Evolutionary conservation across 1,140 invertebrate species (phyloP), one percentile per base, ranked within the genome.

Genomic region (Contarinia nasturtii): DNA sequence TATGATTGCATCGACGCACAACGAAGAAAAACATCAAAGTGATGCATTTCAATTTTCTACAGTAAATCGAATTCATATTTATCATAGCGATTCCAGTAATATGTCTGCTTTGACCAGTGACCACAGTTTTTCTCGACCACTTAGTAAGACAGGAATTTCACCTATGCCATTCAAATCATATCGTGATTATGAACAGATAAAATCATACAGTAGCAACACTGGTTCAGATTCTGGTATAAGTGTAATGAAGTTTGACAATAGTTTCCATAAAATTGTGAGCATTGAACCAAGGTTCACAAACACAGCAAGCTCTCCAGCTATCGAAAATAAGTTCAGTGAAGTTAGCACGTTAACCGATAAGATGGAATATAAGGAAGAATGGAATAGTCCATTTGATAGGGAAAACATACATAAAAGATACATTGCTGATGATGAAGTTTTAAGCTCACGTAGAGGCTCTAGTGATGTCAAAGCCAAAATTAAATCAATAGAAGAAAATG

Each of bases 91-190:
- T 40, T 57, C 56, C 21, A 59, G 57, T 27, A 47, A 55, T 38
- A 57, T 63, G 36, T 68, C 66, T 19, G 62, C 67, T 7, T 51
- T 53, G 15, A 67, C 65, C n/a, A 27, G 27, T 27, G 70, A 71
- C 43, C 65, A 64, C 44, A 71, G 68, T 57, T 51, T 55, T 7
- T 69, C 68, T n/a, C 68, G 71, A 53, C 64, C 67, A 46, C 59
- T 68, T 11, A 65, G 65, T 12, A 69, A 71, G 52, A 71, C 69
- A 12, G 69, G 69, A 11, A 72, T 71, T 34, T 69, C 67, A 40
- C 48, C 70, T 40, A 70, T 68, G 53, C 58, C 66, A 11, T 8
- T 34, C 0, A 47, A 12, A 17, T 20, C 7, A 18, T 47, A 45
- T 33, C 12, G 38, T 19, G 19, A 37, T 2, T 11, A 1, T 44